Percentiles rank a stretch among this genome's conserved stretches.
These are phyloP conservation scores for Conus ventricosus DNA, from an alignment of 1,140 invertebrate species.

Conservation along the genomic window DNA sequence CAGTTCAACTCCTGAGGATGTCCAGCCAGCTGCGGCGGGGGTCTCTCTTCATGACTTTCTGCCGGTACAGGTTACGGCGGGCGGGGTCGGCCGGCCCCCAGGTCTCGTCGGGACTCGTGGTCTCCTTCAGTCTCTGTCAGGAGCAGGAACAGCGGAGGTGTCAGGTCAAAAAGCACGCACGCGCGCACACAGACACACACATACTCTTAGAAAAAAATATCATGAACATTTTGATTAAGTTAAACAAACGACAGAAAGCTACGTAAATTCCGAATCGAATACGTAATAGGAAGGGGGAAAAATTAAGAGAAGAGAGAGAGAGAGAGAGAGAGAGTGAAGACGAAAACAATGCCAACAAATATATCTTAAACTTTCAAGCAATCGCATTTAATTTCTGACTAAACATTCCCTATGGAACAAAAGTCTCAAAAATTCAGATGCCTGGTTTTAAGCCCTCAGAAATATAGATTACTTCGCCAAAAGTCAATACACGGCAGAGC, in stretches of 20 bases:
- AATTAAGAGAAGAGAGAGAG: too few species aligned
- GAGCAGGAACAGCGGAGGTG: background rate
- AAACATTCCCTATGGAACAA: too few species aligned
- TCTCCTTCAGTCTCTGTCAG: slow-evolving; percentile 17
- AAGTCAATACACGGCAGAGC: too few species aligned
- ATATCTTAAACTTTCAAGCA: too few species aligned
- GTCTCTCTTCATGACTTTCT: background rate
- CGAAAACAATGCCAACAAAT: too few species aligned
- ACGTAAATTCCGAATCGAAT: too few species aligned
- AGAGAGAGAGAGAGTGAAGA: too few species aligned
- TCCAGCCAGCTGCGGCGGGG: background rate
- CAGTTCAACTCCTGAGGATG: slow-evolving; percentile 1
- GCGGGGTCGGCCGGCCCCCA: background rate
- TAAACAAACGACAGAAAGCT: background rate
- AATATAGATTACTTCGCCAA: too few species aligned
- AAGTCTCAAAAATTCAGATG: too few species aligned
- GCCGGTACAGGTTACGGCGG: background rate
- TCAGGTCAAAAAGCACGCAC: background rate
- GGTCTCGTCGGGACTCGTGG: slow-evolving; percentile 6
- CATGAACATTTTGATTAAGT: background rate
- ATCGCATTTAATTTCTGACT: too few species aligned
- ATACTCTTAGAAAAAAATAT: background rate
- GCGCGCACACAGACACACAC: background rate
- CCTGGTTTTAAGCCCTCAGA: too few species aligned
- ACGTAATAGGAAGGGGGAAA: too few species aligned